These are phyloP conservation scores for Gallirallus australis DNA, from an alignment of 2,797 vertebrate species.

Conservation along the genomic window DNA sequence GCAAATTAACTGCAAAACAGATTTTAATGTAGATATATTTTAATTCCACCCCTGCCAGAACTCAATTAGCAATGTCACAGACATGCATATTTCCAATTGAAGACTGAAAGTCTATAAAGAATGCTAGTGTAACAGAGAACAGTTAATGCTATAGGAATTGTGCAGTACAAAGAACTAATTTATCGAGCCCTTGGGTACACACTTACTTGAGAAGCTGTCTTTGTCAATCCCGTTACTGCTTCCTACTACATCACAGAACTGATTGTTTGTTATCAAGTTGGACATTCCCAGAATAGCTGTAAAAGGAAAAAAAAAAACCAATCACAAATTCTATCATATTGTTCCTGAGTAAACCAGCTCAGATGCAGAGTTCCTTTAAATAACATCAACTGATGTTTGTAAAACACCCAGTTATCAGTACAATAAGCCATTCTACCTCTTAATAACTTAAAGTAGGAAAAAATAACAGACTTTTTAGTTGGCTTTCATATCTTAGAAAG, in stretches of 20 bases:
- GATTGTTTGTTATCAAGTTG: constrained; percentile 90
- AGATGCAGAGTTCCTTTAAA: background rate
- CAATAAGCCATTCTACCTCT: background rate
- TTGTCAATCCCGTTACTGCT: constrained; percentile 77
- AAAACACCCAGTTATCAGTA: background rate
- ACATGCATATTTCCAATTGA: background rate
- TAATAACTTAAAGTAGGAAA: background rate
- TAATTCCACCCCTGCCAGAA: background rate
- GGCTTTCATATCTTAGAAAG: background rate
- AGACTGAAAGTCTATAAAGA: background rate
- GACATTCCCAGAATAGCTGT: constrained; percentile 96
- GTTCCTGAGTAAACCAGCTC: background rate
- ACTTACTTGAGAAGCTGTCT: constrained; percentile 86
- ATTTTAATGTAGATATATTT: background rate
- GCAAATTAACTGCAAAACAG: background rate
- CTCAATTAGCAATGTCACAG: background rate
- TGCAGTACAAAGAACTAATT: background rate
- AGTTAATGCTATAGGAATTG: background rate
- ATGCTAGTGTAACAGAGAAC: background rate
- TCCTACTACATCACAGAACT: constrained; percentile 83
- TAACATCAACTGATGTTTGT: background rate
- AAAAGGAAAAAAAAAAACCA: background rate
- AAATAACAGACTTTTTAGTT: background rate
- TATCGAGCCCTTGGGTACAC: background rate
- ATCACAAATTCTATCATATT: background rate